A percentile compares a stretch with the other conserved stretches of the same genome.
Conservation (phyloP, 2,888 invertebrate species). For the Heliconius ismenius region DNA sequence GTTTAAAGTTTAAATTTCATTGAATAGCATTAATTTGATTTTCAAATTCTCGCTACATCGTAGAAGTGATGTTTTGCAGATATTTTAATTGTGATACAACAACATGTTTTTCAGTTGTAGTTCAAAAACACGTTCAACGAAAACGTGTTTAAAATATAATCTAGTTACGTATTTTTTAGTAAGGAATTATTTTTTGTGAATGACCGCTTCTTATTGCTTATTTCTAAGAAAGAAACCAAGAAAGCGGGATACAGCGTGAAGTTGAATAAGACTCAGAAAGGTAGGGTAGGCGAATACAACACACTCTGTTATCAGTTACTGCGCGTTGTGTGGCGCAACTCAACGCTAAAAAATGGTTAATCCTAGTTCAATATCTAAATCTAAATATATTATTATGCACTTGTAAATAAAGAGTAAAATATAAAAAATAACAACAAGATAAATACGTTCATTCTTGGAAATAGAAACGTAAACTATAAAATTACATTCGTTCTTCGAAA, state of each 20-base stretch:
- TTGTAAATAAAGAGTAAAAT: background rate
- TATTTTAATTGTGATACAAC: conserved; percentile 11
- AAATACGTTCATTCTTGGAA: background rate
- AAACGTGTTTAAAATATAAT: background rate
- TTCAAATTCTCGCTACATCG: background rate
- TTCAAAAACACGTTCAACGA: background rate
- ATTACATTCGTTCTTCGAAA: background rate
- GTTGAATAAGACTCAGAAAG: too few relatives aligned
- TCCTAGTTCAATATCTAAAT: too few relatives aligned
- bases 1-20: background rate
- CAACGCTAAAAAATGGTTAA: too few relatives aligned
- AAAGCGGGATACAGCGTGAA: too few relatives aligned
- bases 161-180: background rate
- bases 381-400: too few relatives aligned
- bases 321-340: background rate
- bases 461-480: background rate
- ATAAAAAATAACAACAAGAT: background rate
- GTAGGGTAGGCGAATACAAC: background rate
- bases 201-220: background rate
- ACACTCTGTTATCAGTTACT: too few relatives aligned
- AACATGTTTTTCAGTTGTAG: conserved; percentile 17
- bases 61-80: conserved; percentile 10
- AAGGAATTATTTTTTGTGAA: background rate
- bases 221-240: too few relatives aligned
- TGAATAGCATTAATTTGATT: background rate